These are phyloP conservation scores for Troilus luridus DNA, from an alignment of 2,888 invertebrate species.

Conservation along the genomic window DNA sequence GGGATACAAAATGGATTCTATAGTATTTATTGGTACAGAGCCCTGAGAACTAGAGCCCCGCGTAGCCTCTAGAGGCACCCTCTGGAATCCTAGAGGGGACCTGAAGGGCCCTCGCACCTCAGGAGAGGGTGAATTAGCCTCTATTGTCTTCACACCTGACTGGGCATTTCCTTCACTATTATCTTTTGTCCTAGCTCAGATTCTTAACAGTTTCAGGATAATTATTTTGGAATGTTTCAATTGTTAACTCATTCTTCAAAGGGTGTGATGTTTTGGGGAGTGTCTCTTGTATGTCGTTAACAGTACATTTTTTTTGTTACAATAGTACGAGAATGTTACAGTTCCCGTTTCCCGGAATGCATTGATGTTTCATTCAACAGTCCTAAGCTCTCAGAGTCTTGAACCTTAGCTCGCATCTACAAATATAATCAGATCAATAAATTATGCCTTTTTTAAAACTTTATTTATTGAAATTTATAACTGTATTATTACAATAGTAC, in stretches of 20 bases:
- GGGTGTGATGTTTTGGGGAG: not conserved
- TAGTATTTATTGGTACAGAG: not conserved
- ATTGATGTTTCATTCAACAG: no score
- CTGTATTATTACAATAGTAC: no score
- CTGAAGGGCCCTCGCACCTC: not conserved
- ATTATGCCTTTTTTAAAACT: no score
- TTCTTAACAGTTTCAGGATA: constrained; percentile 24
- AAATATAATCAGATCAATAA: no score
- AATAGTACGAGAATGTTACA: not conserved
- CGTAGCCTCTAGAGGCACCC: not conserved
- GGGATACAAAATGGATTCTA: not conserved
- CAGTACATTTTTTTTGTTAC: not conserved
- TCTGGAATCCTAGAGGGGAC: no score
- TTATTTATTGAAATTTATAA: no score
- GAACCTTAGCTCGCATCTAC: no score
- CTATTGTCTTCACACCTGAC: constrained; percentile 36
- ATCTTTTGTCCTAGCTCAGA: not conserved
- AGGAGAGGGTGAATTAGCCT: not conserved
- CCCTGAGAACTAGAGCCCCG: not conserved
- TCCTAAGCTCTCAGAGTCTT: no score
- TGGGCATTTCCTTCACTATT: not conserved
- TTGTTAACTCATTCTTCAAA: not conserved
- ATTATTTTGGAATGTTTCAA: constrained; percentile 10
- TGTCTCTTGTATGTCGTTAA: not conserved
- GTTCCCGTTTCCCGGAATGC: not conserved